A percentile compares a stretch with the other conserved stretches of the same genome.
Evolutionary conservation across 2,113 vertebrate species (phyloP).

Genomic region (Dicrurus megarhynchus): DNA sequence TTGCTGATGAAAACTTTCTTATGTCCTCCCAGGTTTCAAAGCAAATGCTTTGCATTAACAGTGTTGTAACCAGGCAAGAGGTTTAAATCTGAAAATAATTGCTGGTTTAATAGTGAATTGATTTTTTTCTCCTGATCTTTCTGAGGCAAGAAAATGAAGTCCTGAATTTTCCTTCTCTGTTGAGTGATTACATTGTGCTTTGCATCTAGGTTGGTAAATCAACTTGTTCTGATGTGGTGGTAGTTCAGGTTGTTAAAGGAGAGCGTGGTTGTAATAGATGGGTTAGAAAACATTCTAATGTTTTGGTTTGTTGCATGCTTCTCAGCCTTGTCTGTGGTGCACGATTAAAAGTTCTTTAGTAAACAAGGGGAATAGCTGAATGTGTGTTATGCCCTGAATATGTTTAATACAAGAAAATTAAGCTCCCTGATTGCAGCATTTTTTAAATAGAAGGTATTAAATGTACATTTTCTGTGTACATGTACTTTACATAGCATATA

Average conservation of each 20-base stretch:
- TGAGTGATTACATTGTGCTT: background rate
- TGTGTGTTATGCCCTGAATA: background rate
- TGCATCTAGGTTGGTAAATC: slow-evolving; percentile 12
- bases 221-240: background rate
- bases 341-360: background rate
- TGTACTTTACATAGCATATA: background rate
- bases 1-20: slow-evolving; percentile 20
- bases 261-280: background rate
- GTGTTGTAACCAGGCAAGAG: background rate
- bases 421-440: background rate
- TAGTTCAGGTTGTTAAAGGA: slow-evolving; percentile 27
- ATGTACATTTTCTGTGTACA: background rate
- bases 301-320: slow-evolving; percentile 9
- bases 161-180: slow-evolving; percentile 11
- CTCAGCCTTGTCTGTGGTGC: background rate
- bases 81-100: background rate
- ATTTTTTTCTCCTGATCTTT: slow-evolving; percentile 3
- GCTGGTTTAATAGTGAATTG: background rate
- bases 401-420: slow-evolving; percentile 13
- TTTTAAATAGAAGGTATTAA: background rate
- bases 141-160: background rate
- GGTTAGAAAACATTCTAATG: background rate
- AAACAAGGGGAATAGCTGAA: background rate
- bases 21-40: slow-evolving; percentile 10
- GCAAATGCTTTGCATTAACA: background rate